Percentiles rank a stretch among this genome's conserved stretches.
Evolutionary conservation across 2,797 vertebrate species (phyloP).

Genomic region (Typhlichthys eigenmanni): DNA sequence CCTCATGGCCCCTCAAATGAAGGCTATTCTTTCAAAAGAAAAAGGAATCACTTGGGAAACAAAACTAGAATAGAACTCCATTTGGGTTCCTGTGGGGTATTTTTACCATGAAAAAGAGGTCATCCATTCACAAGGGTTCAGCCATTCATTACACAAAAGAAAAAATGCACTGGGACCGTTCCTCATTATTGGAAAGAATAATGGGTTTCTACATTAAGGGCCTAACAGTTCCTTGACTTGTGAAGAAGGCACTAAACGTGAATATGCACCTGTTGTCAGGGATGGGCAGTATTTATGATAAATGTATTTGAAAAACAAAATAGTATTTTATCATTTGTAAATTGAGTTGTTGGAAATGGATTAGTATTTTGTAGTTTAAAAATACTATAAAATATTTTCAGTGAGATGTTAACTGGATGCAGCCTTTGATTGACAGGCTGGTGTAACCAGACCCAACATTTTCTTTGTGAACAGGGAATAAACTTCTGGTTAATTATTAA

Average conservation of each 20-base stretch:
- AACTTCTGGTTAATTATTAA: too few species aligned
- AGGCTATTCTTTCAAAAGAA: conserved; percentile 27
- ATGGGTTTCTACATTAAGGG: conserved; percentile 42
- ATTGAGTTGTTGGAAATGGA: too few species aligned
- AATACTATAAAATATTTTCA: too few species aligned
- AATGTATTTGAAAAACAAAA: too few species aligned
- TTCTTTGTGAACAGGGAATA: too few species aligned
- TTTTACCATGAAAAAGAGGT: conserved; percentile 66
- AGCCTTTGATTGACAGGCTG: too few species aligned
- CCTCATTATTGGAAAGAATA: conserved; percentile 63
- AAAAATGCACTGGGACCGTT: conserved; percentile 58
- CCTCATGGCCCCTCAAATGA: conserved; percentile 9
- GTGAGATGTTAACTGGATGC: too few species aligned
- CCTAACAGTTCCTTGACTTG: conserved; percentile 14
- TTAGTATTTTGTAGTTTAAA: too few species aligned
- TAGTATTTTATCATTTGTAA: too few species aligned
- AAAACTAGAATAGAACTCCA: conserved; percentile 60
- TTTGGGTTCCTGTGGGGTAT: conserved; percentile 51
- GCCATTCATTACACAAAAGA: conserved; percentile 63
- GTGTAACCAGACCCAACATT: too few species aligned
- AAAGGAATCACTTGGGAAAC: conserved; percentile 43
- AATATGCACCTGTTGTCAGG: conserved; percentile 2
- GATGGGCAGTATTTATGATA: too few species aligned
- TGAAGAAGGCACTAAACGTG: conserved; percentile 6
- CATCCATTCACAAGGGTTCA: conserved; percentile 53